A percentile compares a stretch with the other conserved stretches of the same genome.
Conservation (phyloP, 2,113 vertebrate genomes). For the Nothocercus julius region DNA sequence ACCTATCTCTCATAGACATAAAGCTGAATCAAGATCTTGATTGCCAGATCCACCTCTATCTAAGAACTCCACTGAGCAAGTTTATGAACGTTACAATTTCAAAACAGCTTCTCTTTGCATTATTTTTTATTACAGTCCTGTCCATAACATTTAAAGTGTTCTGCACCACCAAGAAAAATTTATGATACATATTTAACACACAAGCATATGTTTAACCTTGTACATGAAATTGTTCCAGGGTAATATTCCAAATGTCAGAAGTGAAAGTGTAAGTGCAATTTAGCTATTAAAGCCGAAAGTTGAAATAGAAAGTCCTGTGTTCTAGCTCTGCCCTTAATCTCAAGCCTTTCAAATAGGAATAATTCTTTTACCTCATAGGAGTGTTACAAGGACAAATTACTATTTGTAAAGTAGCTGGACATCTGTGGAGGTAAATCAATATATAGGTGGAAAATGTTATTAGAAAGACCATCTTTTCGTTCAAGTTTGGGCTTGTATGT, state of each 20-base stretch:
- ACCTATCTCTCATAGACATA: neutral
- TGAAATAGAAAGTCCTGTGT: neutral
- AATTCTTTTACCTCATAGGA: neutral
- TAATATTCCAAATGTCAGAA: neutral
- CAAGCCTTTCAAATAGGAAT: neutral
- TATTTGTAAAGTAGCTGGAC: neutral
- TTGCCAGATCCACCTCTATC: neutral
- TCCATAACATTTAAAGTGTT: neutral
- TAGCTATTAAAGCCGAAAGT: neutral
- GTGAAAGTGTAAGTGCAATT: neutral
- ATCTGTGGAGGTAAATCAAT: neutral
- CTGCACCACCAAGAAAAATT: neutral
- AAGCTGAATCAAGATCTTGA: conserved; percentile 6
- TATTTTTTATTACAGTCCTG: neutral
- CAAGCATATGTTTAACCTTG: neutral
- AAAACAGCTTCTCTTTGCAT: neutral
- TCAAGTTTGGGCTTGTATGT: neutral
- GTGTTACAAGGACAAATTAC: neutral
- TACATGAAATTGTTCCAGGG: neutral
- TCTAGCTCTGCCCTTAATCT: neutral
- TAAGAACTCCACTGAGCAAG: neutral
- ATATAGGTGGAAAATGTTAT: neutral
- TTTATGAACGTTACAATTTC: neutral
- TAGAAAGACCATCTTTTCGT: neutral
- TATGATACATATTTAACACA: neutral